Base-by-base conservation (phyloP, 1,140 invertebrate species). In the Drosophila pseudoananassae region DNA sequence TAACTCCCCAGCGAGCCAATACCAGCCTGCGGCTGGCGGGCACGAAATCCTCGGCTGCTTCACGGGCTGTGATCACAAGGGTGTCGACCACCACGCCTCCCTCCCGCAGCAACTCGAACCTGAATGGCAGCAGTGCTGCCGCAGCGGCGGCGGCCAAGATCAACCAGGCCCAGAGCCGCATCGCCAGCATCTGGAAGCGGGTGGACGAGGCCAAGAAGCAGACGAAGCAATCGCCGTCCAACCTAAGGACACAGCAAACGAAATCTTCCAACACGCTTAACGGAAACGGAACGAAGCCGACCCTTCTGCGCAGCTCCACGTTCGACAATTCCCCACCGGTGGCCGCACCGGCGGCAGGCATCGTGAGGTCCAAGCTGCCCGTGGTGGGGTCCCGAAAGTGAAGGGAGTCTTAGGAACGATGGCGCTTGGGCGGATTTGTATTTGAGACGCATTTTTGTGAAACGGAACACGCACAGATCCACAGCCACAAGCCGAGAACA, bases 161-260 rank as follows among this genome's bases (percentile, higher is more conserved):
- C 10, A 90, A 83, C 40, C 95, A 96, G 68, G 95, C 96, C 1
- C 95, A 96, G 1, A 98, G 97, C 91, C 97, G 97, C 90, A 97
- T 98, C 40, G 96, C 97, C 1, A 96, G 94, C 82, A 93, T 98
- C 10, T 98, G 97, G 97, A 98, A 97, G 77, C 95, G 94, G 78
- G 95, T 96, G 2, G 96, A 97, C 80, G 95, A 97, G 33, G 94
- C 92, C n/a, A 91, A 91, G 9, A 46, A 46, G 43, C 43, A 46
- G 12, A 65, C 60, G 25, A 76, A 76, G 47, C 64, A 53, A 58
- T 31, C 49, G 50, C 29, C 47, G 14, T 57, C 78, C 40, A 87
- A 87, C 56, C 40, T 88, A 29, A 75, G 51, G 43, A 78, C 82
- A 12, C 84, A 90, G 58, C 75, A 87, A 82, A 88, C 82, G 33